These are phyloP conservation scores for Syrphus vitripennis DNA, from an alignment of 2,888 invertebrate species.

Conservation along the genomic window DNA sequence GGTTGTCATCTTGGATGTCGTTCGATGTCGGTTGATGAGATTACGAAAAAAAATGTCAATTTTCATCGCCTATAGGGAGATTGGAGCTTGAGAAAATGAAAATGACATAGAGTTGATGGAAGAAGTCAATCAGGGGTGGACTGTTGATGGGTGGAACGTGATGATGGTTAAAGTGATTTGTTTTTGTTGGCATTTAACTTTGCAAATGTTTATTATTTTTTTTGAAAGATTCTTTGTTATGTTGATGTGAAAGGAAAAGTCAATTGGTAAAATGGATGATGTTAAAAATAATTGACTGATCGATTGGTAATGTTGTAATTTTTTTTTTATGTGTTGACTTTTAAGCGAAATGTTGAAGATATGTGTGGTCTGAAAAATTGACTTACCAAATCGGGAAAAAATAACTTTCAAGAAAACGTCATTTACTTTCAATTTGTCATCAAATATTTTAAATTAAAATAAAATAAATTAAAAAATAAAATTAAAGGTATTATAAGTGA, in stretches of 20 bases:
- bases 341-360: neutral
- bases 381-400: too few species aligned
- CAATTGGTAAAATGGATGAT: neutral
- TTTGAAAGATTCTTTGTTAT: neutral
- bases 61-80: constrained; percentile 47
- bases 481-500: too few species aligned
- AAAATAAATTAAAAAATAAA: too few species aligned
- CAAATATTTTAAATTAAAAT: too few species aligned
- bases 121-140: constrained; percentile 57
- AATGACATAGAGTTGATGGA: constrained; percentile 51
- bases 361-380: neutral
- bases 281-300: constrained; percentile 11
- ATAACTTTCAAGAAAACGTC: too few species aligned
- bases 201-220: neutral
- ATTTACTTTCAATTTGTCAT: too few species aligned
- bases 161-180: constrained; percentile 57
- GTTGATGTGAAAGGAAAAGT: constrained; percentile 54
- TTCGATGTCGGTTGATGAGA: constrained; percentile 48
- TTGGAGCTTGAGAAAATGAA: constrained; percentile 54
- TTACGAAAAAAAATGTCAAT: constrained; percentile 68
- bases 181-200: constrained; percentile 62
- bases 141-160: constrained; percentile 60
- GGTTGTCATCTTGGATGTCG: constrained; percentile 48
- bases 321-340: neutral
- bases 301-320: constrained; percentile 5